phyloP scores from a whole-genome alignment of 1,140 invertebrate genomes.

The Caenorhabditis remanei region DNA sequence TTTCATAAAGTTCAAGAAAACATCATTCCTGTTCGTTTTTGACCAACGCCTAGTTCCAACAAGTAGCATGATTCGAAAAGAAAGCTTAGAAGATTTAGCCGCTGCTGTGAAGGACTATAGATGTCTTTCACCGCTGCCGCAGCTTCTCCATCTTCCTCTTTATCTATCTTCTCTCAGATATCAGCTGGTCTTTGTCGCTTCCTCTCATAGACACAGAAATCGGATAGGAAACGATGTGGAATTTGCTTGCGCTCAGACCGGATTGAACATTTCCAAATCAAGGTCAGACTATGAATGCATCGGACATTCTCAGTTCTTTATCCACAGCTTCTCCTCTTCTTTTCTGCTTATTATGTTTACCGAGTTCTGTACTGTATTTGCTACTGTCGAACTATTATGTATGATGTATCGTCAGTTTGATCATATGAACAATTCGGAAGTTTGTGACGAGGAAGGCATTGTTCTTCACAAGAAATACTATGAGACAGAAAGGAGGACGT shows the following conservation, averaged over 20 bases:
- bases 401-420: constrained; percentile 40
- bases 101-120: not conserved
- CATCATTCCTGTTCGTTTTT: no score
- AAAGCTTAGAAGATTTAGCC: not conserved
- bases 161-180: constrained; percentile 21
- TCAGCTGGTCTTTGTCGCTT: constrained; percentile 43
- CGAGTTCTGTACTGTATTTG: constrained; percentile 38
- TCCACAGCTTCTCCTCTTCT: not conserved
- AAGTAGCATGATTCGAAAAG: not conserved
- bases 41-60: no score
- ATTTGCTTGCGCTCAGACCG: constrained; percentile 30
- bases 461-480: constrained; percentile 57
- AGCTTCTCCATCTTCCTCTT: not conserved
- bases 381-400: constrained; percentile 30
- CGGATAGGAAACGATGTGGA: constrained; percentile 46
- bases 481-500: constrained; percentile 8
- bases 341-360: not conserved
- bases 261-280: constrained; percentile 52
- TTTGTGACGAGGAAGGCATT: constrained; percentile 15
- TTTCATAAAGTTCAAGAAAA: no score
- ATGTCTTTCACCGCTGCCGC: not conserved
- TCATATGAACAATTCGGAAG: constrained; percentile 10
- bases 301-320: constrained; percentile 48
- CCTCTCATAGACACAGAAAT: constrained; percentile 24
- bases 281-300: constrained; percentile 47